Conservation (phyloP, 2,113 vertebrate genomes). For the Phyllostomus hastatus region DNA sequence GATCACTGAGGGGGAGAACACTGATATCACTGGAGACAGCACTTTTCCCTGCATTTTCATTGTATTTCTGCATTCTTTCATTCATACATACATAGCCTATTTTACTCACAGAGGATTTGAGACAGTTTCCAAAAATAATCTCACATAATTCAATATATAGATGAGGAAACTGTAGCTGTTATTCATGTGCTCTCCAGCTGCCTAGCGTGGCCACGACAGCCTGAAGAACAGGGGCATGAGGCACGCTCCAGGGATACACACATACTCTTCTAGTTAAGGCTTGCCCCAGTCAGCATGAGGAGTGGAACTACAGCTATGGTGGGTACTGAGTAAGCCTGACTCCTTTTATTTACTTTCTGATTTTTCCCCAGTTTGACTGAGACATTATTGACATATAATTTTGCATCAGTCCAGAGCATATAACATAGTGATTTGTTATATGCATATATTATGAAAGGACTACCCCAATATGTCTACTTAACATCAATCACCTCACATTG, state of each 20-base stretch:
- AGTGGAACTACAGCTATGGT: neutral
- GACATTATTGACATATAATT: neutral
- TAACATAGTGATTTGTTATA: neutral
- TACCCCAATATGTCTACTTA: neutral
- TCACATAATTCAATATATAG: constrained; percentile 5
- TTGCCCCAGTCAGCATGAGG: neutral
- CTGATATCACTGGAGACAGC: neutral
- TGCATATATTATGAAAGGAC: neutral
- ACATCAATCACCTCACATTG: neutral
- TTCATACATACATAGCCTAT: neutral
- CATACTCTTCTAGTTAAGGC: neutral
- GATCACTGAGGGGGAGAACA: neutral
- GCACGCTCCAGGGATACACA: neutral
- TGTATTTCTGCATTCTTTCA: neutral
- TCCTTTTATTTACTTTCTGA: neutral
- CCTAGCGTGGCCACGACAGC: neutral
- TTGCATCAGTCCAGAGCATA: neutral
- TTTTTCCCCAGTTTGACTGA: neutral
- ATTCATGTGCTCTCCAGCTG: neutral
- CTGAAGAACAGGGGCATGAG: neutral
- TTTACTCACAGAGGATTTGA: constrained; percentile 36
- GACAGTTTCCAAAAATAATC: constrained; percentile 44
- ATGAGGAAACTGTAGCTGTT: neutral
- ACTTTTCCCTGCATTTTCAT: neutral
- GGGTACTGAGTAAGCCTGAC: neutral